These are phyloP conservation scores for Brachionus asplanchnoidis DNA, from an alignment of 1,140 invertebrate genomes.

Conservation along the genomic window DNA sequence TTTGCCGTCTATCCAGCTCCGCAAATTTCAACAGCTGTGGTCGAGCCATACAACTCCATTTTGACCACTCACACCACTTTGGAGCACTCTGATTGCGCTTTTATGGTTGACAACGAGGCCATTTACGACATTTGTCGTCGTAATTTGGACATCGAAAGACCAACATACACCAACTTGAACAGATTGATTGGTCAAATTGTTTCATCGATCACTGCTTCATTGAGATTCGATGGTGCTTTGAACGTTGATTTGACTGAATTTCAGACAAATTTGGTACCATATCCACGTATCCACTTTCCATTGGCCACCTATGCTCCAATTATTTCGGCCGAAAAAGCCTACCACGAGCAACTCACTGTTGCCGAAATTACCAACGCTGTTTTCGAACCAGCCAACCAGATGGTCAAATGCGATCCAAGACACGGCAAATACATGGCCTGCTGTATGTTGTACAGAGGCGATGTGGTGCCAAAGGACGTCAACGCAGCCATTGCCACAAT, in stretches of 20 bases:
- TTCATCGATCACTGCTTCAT: constrained; percentile 62
- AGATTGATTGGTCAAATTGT: constrained; percentile 69
- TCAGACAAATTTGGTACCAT: constrained; percentile 60
- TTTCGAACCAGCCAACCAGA: constrained; percentile 66
- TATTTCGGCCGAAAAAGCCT: constrained; percentile 47
- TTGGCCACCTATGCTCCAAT: constrained; percentile 54
- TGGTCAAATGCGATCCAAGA: constrained; percentile 67
- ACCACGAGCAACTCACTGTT: constrained; percentile 60
- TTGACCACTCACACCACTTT: constrained; percentile 53
- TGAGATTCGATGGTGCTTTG: constrained; percentile 77
- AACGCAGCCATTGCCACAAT: constrained; percentile 68
- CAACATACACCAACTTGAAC: constrained; percentile 76
- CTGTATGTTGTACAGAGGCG: constrained; percentile 52
- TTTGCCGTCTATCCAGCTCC: constrained; percentile 54
- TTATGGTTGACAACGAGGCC: constrained; percentile 80
- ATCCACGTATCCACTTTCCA: constrained; percentile 56
- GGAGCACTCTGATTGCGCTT: constrained; percentile 54
- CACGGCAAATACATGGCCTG: constrained; percentile 75
- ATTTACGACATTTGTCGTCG: constrained; percentile 73
- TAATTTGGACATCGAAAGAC: constrained; percentile 67
- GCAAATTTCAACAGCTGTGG: constrained; percentile 56
- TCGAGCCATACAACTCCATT: constrained; percentile 59
- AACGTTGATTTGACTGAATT: constrained; percentile 79
- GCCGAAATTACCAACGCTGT: constrained; percentile 61
- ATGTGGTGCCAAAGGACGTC: constrained; percentile 70